phyloP scores from a whole-genome alignment of 2,113 vertebrate species.

The Fregata magnificens region DNA sequence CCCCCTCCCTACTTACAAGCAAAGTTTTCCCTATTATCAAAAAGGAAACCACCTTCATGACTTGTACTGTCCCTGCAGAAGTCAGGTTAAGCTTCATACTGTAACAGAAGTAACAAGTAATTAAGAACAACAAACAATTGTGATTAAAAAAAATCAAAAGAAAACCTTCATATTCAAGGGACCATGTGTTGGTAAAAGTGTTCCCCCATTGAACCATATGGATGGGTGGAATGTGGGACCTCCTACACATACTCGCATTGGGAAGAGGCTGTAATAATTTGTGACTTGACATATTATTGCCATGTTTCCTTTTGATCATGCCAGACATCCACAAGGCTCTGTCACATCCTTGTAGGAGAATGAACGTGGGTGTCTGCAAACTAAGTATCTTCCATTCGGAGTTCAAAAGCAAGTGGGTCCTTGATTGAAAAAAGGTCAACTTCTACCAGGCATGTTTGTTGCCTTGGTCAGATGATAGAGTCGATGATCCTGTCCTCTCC shows the following conservation, averaged over 20 bases:
- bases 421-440: background rate
- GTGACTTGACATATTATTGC: background rate
- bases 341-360: background rate
- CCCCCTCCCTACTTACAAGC: background rate
- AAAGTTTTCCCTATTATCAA: background rate
- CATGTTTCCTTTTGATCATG: background rate
- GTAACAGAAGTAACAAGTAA: background rate
- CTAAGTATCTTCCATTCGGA: background rate
- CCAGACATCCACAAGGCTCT: background rate
- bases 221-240: background rate
- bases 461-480: background rate
- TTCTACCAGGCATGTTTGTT: background rate
- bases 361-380: background rate
- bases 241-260: background rate
- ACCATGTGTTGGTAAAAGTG: background rate
- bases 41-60: background rate
- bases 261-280: background rate
- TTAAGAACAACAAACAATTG: background rate
- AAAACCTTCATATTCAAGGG: background rate
- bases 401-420: background rate
- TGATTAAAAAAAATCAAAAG: background rate
- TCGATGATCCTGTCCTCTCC: background rate
- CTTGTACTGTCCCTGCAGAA: background rate
- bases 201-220: background rate
- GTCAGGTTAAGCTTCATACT: background rate